Conservation (phyloP, 2,797 vertebrate species). For the Rhadinocentrus ornatus region DNA sequence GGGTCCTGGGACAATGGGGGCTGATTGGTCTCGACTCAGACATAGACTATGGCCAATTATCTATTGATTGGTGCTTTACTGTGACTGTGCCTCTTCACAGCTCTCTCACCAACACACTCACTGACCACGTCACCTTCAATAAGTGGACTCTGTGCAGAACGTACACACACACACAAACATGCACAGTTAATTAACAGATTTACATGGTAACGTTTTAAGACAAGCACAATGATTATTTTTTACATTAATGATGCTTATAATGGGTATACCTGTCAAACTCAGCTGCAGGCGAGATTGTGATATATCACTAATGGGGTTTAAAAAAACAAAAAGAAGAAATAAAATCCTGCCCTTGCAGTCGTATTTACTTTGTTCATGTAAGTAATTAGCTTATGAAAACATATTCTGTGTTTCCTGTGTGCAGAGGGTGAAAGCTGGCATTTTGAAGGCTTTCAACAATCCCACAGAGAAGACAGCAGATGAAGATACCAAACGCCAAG, state of each 20-base stretch:
- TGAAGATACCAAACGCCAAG: conserved; percentile 94
- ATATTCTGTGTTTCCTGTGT: conserved; percentile 41
- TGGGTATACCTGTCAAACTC: conserved; percentile 71
- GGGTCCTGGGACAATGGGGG: conserved; percentile 77
- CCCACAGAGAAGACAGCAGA: conserved; percentile 97
- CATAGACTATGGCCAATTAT: conserved; percentile 88
- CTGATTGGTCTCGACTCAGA: conserved; percentile 85
- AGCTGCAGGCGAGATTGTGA: conserved; percentile 51
- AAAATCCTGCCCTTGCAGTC: not conserved
- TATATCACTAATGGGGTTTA: conserved; percentile 60
- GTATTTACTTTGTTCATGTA: conserved; percentile 4
- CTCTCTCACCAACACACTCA: conserved; percentile 79
- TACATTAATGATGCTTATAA: conserved; percentile 75
- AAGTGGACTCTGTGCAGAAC: conserved; percentile 45
- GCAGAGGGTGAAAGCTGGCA: conserved; percentile 95
- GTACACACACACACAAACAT: conserved; percentile 22
- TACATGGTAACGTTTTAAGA: conserved; percentile 66
- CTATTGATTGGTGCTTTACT: conserved; percentile 90
- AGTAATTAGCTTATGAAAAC: conserved; percentile 21
- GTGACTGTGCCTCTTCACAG: conserved; percentile 83
- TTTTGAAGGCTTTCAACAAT: conserved; percentile 97
- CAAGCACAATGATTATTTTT: conserved; percentile 80
- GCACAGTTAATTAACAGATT: conserved; percentile 61
- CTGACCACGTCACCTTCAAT: conserved; percentile 85
- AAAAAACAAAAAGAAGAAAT: conserved; percentile 11